Base-by-base conservation (phyloP, 2,113 vertebrate species). In the Apistogramma diplotaenia region DNA sequence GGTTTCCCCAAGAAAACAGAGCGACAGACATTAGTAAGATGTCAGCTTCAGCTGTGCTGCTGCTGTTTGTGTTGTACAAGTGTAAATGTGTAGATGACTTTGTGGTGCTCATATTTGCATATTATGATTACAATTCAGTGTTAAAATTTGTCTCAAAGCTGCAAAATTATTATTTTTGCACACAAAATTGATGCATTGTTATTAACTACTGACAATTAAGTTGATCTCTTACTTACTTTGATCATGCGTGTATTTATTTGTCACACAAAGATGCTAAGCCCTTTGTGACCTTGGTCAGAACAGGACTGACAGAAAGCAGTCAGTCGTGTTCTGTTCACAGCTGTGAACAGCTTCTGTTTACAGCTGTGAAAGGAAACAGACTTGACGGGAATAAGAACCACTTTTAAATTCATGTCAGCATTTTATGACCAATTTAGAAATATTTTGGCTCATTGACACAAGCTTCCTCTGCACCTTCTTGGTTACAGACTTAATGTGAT, bases 191-290 rank as follows among this genome's bases (percentile, higher is more conserved):
- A 35, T 12, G 4, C 8, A 4, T 3, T 40, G 37, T 40, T 9
- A 4, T 37, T 8, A 4, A 6, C 35, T 8, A 37, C 35, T 37
- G 6, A 6, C 23, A 46, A 49, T 7, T 3, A 49, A 46, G 40
- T 43, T 67, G 1, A 5, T 43, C 62, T 67, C 40, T 27, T 1
- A 19, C 62, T 23, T 67, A 16, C 13, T 67, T 70, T 8, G 62
- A 25, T 70, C 1, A 0, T 43, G 6, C 1, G 0, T 43, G 6
- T 29, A 7, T 70, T 46, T 6, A 18, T 16, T 49, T 43, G 49
- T 49, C 62, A 49, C 18, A 25, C 40, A 49, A 18, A 67, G 37
- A 15, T 46, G 23, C 37, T 67, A 15, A 25, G 13, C 37, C 10
- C 3, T 40, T 40, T 11, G 8, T 40, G 37, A 40, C 8, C 13